Conservation (phyloP, 2,888 invertebrate species). For the Rhogogaster chlorosoma region DNA sequence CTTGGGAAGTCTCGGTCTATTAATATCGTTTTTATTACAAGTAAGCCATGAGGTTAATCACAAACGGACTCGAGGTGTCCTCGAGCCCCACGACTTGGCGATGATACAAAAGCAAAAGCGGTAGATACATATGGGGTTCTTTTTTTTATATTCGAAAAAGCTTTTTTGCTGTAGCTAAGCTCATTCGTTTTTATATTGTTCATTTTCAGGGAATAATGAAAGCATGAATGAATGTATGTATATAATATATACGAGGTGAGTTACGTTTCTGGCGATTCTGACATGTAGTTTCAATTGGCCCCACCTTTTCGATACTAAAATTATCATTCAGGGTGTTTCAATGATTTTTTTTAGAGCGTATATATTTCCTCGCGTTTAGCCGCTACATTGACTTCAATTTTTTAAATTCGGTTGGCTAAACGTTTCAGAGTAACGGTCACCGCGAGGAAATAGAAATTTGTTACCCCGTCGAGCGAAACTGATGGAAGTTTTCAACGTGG, state of each 20-base stretch:
- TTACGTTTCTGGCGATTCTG: neutral
- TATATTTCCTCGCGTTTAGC: neutral
- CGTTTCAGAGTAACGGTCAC: neutral
- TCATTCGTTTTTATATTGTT: constrained; percentile 23
- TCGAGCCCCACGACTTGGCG: constrained; percentile 12
- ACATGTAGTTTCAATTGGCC: neutral
- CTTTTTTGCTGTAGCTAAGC: constrained; percentile 25
- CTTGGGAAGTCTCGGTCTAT: too few relatives aligned
- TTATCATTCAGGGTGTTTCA: neutral
- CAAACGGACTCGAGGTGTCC: neutral
- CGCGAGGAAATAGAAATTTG: constrained; percentile 16
- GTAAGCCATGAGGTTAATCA: constrained; percentile 15
- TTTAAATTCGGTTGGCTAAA: constrained; percentile 21
- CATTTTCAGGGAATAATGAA: neutral
- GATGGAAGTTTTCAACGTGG: constrained; percentile 28
- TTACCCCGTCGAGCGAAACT: constrained; percentile 17
- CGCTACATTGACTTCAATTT: neutral
- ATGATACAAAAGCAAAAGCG: constrained; percentile 39
- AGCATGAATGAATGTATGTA: constrained; percentile 16
- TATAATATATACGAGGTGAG: too few relatives aligned
- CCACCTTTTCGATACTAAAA: neutral
- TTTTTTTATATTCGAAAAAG: constrained; percentile 4
- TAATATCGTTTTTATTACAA: constrained; percentile 21
- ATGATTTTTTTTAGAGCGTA: too few relatives aligned
- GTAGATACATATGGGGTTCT: constrained; percentile 24